Conservation (phyloP, 2,797 vertebrate genomes). For the Garrulus glandarius region DNA sequence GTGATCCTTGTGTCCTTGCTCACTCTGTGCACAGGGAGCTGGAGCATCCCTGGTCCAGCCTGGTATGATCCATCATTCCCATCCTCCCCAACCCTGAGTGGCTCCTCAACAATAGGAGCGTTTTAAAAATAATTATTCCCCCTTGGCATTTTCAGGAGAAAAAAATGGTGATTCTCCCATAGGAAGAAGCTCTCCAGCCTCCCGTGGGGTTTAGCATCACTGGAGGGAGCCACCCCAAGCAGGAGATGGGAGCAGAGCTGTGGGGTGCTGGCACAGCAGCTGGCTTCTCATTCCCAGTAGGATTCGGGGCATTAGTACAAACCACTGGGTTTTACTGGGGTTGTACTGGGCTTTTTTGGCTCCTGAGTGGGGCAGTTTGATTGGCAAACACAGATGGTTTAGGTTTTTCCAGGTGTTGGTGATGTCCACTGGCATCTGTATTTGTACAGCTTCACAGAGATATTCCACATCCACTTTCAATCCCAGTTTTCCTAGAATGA, state of each 20-base stretch:
- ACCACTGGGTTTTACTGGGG: neutral
- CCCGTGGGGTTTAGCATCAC: accelerated
- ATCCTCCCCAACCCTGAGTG: neutral
- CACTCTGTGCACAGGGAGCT: neutral
- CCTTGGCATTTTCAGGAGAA: neutral
- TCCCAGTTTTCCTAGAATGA: neutral
- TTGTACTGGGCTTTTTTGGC: neutral
- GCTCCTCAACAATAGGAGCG: neutral
- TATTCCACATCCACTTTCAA: neutral
- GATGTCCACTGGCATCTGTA: accelerated
- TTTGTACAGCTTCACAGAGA: neutral
- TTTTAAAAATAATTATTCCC: neutral
- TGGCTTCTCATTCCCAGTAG: accelerated
- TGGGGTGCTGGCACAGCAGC: neutral
- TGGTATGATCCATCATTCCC: neutral
- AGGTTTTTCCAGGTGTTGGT: neutral
- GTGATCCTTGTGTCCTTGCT: neutral
- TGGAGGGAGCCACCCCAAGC: neutral
- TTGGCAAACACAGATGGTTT: neutral
- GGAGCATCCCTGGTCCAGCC: neutral
- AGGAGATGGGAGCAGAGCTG: neutral
- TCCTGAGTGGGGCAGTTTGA: neutral
- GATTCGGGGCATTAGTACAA: neutral
- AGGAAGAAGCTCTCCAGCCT: neutral
- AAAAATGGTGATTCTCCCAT: neutral